A percentile compares a stretch with the other conserved stretches of the same genome.
These are phyloP conservation scores for Labeo rohita DNA, from an alignment of 2,113 vertebrate species.

Conservation along the genomic window DNA sequence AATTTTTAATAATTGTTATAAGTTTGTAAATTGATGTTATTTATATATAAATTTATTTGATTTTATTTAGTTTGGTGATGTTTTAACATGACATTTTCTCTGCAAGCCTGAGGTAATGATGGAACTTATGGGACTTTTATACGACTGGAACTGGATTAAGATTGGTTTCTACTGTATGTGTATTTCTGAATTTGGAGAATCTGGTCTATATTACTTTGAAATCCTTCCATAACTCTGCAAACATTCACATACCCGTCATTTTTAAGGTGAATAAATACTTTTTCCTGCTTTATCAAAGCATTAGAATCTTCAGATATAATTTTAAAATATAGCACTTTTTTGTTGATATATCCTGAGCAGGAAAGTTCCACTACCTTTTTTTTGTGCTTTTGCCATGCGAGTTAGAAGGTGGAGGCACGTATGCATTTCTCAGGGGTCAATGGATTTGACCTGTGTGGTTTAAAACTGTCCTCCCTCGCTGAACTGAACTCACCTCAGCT, in stretches of 20 bases:
- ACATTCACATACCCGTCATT: neutral
- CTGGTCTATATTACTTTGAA: neutral
- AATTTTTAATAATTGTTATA: too few relatives aligned
- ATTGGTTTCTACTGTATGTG: neutral
- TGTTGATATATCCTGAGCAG: neutral
- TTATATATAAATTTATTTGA: too few relatives aligned
- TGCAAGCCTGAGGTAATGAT: neutral
- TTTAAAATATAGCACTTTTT: neutral
- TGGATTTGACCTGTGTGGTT: slow-evolving; percentile 23
- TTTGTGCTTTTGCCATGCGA: neutral
- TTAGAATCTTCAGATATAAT: neutral
- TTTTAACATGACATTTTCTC: neutral
- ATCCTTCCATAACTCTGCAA: neutral
- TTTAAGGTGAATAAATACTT: neutral
- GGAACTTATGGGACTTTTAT: neutral
- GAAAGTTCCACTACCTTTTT: neutral
- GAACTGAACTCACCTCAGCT: neutral
- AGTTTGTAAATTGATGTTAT: too few relatives aligned
- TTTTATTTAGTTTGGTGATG: too few relatives aligned
- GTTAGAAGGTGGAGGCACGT: neutral
- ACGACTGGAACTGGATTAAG: neutral
- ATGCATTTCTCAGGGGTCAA: slow-evolving; percentile 17
- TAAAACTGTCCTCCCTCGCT: neutral
- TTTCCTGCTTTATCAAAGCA: neutral
- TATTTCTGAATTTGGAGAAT: neutral